Evolutionary conservation across 2,888 invertebrate genomes (phyloP).

Genomic region (Anticlea derivata): DNA sequence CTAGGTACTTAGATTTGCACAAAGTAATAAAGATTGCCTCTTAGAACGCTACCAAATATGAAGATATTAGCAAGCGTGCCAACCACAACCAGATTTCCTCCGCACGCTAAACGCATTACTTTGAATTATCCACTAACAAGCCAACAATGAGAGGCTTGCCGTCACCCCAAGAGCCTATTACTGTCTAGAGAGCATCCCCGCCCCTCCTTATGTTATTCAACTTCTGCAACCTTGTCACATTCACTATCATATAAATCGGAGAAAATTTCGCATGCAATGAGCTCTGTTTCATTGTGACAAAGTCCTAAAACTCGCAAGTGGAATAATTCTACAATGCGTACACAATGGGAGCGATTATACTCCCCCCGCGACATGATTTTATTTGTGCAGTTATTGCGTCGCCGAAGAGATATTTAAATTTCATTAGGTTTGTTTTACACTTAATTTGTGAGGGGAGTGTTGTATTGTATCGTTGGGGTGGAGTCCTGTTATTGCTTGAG

Average conservation of each 20-base stretch:
- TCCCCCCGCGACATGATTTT: slow-evolving; percentile 80
- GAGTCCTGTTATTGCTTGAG: slow-evolving; percentile 67
- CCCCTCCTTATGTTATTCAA: slow-evolving; percentile 65
- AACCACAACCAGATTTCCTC: slow-evolving; percentile 60
- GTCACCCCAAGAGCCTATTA: slow-evolving; percentile 79
- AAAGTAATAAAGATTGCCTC: too few relatives aligned
- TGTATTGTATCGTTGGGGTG: slow-evolving; percentile 66
- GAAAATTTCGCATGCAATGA: slow-evolving; percentile 35
- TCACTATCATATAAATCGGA: slow-evolving; percentile 33
- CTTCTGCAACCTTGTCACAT: slow-evolving; percentile 66
- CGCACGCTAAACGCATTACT: slow-evolving; percentile 66
- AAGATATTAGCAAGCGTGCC: slow-evolving; percentile 23
- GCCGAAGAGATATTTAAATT: slow-evolving; percentile 82
- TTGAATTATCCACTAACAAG: slow-evolving; percentile 77
- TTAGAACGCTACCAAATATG: neutral
- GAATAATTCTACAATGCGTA: slow-evolving; percentile 70
- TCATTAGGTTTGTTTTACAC: slow-evolving; percentile 85
- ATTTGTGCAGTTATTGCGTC: slow-evolving; percentile 81
- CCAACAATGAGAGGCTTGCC: slow-evolving; percentile 78
- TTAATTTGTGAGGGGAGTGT: slow-evolving; percentile 81
- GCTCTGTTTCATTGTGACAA: slow-evolving; percentile 53
- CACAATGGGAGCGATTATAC: slow-evolving; percentile 78
- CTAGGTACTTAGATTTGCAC: too few relatives aligned
- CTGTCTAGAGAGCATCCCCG: slow-evolving; percentile 70
- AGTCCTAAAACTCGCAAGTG: slow-evolving; percentile 60